Conservation (phyloP, 2,888 invertebrate genomes). For the Tetragnatha montana region DNA sequence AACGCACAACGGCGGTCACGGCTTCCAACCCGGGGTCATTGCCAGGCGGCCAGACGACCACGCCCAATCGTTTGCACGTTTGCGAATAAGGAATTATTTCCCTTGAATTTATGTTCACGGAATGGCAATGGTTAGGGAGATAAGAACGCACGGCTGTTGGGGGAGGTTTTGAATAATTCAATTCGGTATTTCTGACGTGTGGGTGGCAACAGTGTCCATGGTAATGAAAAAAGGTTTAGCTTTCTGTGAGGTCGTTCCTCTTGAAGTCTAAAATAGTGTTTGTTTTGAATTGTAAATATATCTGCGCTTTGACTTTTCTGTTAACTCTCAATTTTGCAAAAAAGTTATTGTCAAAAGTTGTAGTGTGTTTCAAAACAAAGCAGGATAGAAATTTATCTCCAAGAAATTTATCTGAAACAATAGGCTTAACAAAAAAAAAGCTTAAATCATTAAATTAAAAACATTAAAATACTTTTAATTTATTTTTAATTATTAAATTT, state of each 20-base stretch:
- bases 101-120: neutral
- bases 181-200: neutral
- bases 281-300: too few species aligned
- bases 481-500: too few species aligned
- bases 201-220: neutral
- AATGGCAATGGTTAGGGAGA: neutral
- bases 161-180: neutral
- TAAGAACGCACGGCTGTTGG: neutral
- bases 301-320: too few species aligned
- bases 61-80: conserved; percentile 28
- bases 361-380: too few species aligned
- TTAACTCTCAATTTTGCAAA: too few species aligned
- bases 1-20: conserved; percentile 5
- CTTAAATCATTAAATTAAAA: too few species aligned
- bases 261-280: neutral
- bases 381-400: too few species aligned
- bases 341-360: too few species aligned
- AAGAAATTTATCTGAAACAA: too few species aligned
- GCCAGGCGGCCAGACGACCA: conserved; percentile 39
- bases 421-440: too few species aligned
- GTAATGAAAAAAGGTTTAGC: neutral
- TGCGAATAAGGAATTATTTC: neutral
- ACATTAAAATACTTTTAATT: too few species aligned
- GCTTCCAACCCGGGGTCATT: neutral
- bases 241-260: neutral